phyloP scores from a whole-genome alignment of 2,797 vertebrate genomes.

The Benthosema pterotum region DNA sequence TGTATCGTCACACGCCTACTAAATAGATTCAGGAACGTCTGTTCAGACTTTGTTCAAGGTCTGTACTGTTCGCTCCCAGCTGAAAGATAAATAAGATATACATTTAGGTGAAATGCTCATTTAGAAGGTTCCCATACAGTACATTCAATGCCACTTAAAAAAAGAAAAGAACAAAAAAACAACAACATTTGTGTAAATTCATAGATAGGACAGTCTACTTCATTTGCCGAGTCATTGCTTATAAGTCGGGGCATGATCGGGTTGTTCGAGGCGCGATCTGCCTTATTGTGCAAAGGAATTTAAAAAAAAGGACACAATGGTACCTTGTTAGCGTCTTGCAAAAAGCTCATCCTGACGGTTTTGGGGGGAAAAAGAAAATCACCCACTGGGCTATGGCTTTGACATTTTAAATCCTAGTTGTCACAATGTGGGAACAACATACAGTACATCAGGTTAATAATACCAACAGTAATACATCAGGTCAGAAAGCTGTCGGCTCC shows the following conservation, averaged over 20 bases:
- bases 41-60: no score
- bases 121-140: not conserved
- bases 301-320: not conserved
- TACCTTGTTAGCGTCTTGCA: not conserved
- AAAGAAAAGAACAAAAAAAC: no score
- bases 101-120: no score
- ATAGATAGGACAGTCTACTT: slow-evolving; percentile 28
- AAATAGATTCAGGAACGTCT: no score
- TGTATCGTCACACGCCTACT: no score
- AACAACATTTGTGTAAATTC: slow-evolving; percentile 20
- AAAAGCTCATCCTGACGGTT: slow-evolving; percentile 28
- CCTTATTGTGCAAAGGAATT: not conserved
- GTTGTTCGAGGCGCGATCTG: not conserved
- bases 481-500: not conserved
- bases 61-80: no score
- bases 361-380: no score
- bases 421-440: slow-evolving; percentile 2
- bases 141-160: not conserved
- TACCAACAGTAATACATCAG: not conserved
- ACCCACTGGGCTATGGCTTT: slow-evolving; percentile 36
- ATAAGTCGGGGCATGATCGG: not conserved
- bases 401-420: slow-evolving; percentile 7
- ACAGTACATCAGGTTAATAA: not conserved
- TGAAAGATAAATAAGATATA: no score
- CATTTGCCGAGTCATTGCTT: not conserved